These are phyloP conservation scores for Variabilichromis moorii DNA, from an alignment of 2,113 vertebrate species.

Conservation along the genomic window DNA sequence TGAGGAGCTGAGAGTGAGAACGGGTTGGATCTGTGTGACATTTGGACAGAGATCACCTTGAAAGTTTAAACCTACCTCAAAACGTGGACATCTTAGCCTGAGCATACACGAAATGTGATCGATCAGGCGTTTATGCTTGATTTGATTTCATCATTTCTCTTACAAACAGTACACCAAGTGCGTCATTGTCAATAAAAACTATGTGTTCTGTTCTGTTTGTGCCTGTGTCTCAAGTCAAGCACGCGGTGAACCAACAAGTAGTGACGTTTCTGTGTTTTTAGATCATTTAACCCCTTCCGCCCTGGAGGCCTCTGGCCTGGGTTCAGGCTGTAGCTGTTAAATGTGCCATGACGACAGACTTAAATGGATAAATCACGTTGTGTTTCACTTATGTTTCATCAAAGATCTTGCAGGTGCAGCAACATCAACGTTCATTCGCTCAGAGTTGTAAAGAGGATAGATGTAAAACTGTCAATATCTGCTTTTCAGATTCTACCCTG, in stretches of 20 bases:
- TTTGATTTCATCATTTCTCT: not conserved
- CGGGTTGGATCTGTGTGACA: accelerated
- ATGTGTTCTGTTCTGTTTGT: not conserved
- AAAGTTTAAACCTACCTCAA: not conserved
- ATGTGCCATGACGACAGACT: not conserved
- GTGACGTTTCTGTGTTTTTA: not conserved
- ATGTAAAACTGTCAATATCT: not conserved
- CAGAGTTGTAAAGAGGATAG: not conserved
- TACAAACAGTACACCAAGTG: not conserved
- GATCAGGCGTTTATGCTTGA: not conserved
- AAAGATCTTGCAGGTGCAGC: not conserved
- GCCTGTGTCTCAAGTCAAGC: not conserved
- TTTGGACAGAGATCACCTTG: not conserved
- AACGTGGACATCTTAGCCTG: not conserved
- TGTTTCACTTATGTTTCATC: not conserved
- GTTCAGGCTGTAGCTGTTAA: not conserved
- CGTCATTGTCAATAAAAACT: not conserved
- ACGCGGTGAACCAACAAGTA: not conserved
- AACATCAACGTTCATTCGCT: accelerated
- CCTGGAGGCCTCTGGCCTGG: accelerated
- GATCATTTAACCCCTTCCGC: not conserved
- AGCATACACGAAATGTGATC: not conserved
- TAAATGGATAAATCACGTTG: not conserved
- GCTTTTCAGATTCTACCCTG: not conserved
- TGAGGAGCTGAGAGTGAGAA: not conserved